phyloP scores from a whole-genome alignment of 2,113 vertebrate species.

The Centrocercus urophasianus region DNA sequence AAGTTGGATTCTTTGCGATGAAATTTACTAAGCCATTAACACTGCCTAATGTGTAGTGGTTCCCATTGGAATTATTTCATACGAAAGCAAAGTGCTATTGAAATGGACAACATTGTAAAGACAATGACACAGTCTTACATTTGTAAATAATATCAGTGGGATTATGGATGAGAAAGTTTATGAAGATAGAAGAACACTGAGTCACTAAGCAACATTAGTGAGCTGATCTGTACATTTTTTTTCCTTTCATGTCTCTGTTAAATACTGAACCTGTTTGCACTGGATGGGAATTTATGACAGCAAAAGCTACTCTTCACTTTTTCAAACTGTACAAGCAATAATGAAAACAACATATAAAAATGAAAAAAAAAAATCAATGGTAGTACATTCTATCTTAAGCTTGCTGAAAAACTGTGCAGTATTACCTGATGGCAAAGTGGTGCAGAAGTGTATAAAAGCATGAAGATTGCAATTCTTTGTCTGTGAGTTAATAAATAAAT shows the following conservation, averaged over 20 bases:
- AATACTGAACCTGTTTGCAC: not conserved
- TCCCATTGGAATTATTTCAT: not conserved
- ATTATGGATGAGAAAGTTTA: not conserved
- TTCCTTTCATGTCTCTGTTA: not conserved
- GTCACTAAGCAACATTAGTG: not conserved
- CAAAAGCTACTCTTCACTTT: not conserved
- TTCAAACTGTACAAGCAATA: not conserved
- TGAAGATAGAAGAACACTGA: not conserved
- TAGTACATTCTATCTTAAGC: not conserved
- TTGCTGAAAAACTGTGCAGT: conserved; percentile 10
- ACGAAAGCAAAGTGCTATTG: not conserved
- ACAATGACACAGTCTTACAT: not conserved
- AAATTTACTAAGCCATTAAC: not conserved
- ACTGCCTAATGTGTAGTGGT: not conserved
- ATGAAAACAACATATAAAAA: not conserved
- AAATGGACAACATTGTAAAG: not conserved
- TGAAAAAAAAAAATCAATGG: not conserved
- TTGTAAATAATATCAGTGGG: not conserved
- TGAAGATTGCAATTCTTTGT: conserved; percentile 50
- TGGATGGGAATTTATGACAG: not conserved
- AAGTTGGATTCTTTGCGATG: not conserved
- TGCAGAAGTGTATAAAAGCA: not conserved
- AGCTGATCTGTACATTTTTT: not conserved
- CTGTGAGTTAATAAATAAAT: conserved; percentile 63
- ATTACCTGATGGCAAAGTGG: not conserved